A percentile compares a stretch with the other conserved stretches of the same genome.
Conservation (phyloP, 1,140 invertebrate genomes). For the Bradynema listronoti region DNA sequence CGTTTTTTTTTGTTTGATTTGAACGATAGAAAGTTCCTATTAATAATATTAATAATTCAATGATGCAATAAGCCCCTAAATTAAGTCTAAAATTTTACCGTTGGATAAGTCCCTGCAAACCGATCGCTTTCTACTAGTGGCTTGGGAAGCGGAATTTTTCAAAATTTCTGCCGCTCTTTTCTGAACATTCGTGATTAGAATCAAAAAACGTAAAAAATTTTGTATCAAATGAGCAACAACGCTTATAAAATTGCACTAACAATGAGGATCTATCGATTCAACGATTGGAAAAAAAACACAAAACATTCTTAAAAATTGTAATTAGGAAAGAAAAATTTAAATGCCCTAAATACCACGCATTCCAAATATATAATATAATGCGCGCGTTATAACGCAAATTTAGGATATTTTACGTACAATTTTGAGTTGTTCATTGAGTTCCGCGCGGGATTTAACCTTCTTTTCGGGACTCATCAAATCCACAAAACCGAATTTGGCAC, state of each 20-base stretch:
- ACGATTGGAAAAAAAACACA: too few species aligned
- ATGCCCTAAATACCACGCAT: too few species aligned
- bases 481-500: neutral
- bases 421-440: conserved; percentile 5
- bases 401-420: neutral
- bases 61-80: neutral
- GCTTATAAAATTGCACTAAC: too few species aligned
- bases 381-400: neutral
- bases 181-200: conserved; percentile 4
- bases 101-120: conserved; percentile 12
- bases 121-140: neutral
- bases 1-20: too few species aligned
- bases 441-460: neutral
- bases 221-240: too few species aligned
- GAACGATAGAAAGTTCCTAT: too few species aligned
- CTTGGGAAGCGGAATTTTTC: conserved; percentile 17
- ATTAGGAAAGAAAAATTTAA: too few species aligned
- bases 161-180: conserved; percentile 38
- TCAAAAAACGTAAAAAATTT: neutral
- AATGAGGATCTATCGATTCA: too few species aligned
- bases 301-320: too few species aligned
- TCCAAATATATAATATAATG: too few species aligned
- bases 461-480: conserved; percentile 15
- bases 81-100: conserved; percentile 15
- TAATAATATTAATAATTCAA: too few species aligned